Conservation (phyloP, 2,888 invertebrate species). For the Luperina nickerlii region DNA sequence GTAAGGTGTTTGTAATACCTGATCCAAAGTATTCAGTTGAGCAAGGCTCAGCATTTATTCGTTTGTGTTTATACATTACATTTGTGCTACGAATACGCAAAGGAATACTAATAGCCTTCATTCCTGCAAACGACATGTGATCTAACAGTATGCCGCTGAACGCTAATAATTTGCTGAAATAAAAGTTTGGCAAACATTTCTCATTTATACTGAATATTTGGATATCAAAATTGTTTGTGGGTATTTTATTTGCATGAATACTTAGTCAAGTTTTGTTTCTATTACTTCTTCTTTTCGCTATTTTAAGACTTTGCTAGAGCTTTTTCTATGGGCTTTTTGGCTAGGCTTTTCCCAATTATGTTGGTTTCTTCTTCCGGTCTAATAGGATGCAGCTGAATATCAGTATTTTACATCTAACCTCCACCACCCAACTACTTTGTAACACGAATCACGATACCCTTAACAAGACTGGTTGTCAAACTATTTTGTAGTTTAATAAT, state of each 20-base stretch:
- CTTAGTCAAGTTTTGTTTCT: constrained; percentile 9
- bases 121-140: constrained; percentile 33
- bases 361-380: neutral
- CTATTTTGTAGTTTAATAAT: neutral
- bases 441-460: neutral
- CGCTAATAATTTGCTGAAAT: constrained; percentile 35
- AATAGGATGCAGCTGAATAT: neutral
- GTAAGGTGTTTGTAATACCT: constrained; percentile 29
- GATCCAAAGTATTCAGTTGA: constrained; percentile 11
- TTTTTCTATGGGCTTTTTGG: neutral
- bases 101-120: constrained; percentile 54
- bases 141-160: constrained; percentile 25
- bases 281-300: neutral
- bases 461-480: neutral
- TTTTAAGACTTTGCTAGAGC: neutral
- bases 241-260: neutral
- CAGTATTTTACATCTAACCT: neutral
- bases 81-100: constrained; percentile 30
- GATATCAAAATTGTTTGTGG: neutral
- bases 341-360: neutral
- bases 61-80: constrained; percentile 46
- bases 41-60: constrained; percentile 21
- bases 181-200: constrained; percentile 32
- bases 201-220: constrained; percentile 9
- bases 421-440: neutral